Percentiles rank a stretch among this genome's conserved stretches.
These are phyloP conservation scores for Etia nguti DNA, from an alignment of 2,113 vertebrate species.

Conservation along the genomic window DNA sequence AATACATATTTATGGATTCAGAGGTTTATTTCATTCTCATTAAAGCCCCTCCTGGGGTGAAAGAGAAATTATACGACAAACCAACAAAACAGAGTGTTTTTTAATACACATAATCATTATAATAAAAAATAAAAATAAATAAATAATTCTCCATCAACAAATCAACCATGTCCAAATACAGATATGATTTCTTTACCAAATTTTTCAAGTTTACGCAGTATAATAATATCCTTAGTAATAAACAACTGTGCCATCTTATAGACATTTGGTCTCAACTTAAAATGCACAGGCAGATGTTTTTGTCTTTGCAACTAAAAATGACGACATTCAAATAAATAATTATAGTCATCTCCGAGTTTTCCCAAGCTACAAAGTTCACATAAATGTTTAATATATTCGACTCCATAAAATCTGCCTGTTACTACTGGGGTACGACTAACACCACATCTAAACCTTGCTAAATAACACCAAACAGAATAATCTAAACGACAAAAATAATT, in stretches of 20 bases:
- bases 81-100: neutral
- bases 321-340: neutral
- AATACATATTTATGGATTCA: no score
- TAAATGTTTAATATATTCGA: neutral
- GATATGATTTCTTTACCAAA: neutral
- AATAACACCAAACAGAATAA: neutral
- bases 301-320: neutral
- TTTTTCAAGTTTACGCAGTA: neutral
- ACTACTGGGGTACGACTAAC: neutral
- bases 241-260: neutral
- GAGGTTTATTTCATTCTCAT: neutral
- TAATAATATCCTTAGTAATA: neutral
- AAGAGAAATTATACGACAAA: neutral
- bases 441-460: neutral
- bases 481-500: neutral
- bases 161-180: neutral
- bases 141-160: neutral
- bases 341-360: neutral
- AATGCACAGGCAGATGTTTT: neutral
- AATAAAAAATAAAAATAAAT: neutral
- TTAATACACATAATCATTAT: neutral
- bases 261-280: neutral
- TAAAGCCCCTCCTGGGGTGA: fast-evolving
- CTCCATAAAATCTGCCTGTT: neutral
- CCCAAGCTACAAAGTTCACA: neutral